Evolutionary conservation across 2,113 vertebrate genomes (phyloP), one percentile per base, ranked within the genome.

Genomic region (Okapia johnstoni): DNA sequence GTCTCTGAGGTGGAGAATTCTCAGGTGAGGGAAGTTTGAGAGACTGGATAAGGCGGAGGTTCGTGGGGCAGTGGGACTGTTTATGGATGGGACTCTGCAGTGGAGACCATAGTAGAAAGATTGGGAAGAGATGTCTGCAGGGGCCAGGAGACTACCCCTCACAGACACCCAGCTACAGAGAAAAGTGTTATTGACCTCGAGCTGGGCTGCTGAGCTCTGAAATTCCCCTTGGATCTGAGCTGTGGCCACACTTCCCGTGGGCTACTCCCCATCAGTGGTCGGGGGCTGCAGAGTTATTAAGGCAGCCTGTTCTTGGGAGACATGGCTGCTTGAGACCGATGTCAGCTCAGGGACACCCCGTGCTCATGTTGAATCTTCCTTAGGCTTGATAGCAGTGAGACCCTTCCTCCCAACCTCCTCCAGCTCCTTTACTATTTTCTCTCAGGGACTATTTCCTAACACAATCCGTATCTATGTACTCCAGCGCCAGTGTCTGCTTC

Each of bases 241-340:
- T 52, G 6, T 57, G 17, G 5, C 26, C 11, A 6, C 15, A 28
- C 5, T 28, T 30, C 11, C 50, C 1, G 0, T 25, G 46, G 8
- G 8, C 25, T 52, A 19, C 33, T 79, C 11, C 33, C 36, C 43
- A 19, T 4, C 43, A n/a, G 0, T 66, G 50, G 28, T 7, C 1
- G 5, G 33, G 28, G 17, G 54, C 36, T 52, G 80, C 40, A 91
- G 33, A 17, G 33, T 36, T 5, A 7, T 6, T 15, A 11, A 6
- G 46, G 36, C 8, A 48, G 50, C 16, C 17, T 52, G 7, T 23
- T 79, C 5, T 28, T 30, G 77, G 87, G 50, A 33, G 43, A 23
- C 28, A 6, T 3, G 43, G 33, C 28, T 36, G 7, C 43, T 52
- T 2, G 1, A 6, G 23, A 40, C 5, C 0, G 0, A 16, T 30